phyloP scores from a whole-genome alignment of 2,113 vertebrate genomes.

The Cranoglanis bouderius region DNA sequence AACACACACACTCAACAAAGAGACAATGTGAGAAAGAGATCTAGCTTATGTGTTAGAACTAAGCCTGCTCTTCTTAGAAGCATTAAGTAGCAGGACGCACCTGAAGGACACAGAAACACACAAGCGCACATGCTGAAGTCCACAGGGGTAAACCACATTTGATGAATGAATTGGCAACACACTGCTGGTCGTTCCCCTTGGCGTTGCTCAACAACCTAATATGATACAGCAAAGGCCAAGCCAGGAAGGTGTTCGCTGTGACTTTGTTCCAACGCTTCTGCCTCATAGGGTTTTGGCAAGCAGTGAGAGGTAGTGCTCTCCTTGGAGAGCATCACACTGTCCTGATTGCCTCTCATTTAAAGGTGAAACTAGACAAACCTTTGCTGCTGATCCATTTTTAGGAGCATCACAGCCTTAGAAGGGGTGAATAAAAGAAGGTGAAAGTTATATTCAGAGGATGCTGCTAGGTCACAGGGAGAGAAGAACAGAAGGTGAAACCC shows the following conservation, averaged over 20 bases:
- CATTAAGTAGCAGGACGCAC: conserved; percentile 36
- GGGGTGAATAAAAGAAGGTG: conserved; percentile 36
- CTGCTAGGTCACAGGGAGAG: not conserved
- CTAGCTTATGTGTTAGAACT: conserved; percentile 17
- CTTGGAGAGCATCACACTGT: conserved; percentile 41
- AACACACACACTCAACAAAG: conserved; percentile 13
- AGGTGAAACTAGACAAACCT: conserved; percentile 46
- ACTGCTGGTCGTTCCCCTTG: conserved; percentile 66
- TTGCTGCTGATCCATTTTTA: conserved; percentile 37
- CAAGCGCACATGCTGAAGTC: conserved; percentile 32
- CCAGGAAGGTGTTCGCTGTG: conserved; percentile 60
- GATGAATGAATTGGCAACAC: conserved; percentile 72
- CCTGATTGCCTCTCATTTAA: conserved; percentile 39
- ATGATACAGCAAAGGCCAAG: conserved; percentile 64
- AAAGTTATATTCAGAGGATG: conserved; percentile 22
- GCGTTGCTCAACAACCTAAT: conserved; percentile 66
- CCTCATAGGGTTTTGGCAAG: conserved; percentile 44
- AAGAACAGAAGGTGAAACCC: not conserved
- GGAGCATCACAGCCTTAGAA: conserved; percentile 33
- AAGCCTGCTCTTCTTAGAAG: conserved; percentile 21
- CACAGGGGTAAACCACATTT: conserved; percentile 60
- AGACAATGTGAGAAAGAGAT: conserved; percentile 19
- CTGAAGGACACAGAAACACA: conserved; percentile 50
- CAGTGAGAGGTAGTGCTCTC: conserved; percentile 56
- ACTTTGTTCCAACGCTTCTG: conserved; percentile 62